phyloP scores from a whole-genome alignment of 2,113 vertebrate genomes.

The Nibea albiflora region DNA sequence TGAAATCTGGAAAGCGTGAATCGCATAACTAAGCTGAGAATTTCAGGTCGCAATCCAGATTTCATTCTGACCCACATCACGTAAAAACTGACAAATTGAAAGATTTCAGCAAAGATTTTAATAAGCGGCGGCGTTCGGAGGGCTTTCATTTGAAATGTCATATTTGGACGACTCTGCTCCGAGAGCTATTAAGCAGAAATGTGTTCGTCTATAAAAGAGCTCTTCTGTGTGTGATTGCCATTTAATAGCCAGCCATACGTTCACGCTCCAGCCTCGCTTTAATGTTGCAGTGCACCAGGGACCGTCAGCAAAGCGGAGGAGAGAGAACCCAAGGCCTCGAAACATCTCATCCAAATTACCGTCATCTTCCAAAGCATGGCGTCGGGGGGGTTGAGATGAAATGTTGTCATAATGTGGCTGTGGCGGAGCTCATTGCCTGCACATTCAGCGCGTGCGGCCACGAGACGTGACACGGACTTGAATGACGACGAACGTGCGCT shows the following conservation, averaged over 20 bases:
- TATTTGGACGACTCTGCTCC: conserved; percentile 67
- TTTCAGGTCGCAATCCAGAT: conserved; percentile 42
- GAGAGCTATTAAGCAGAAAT: conserved; percentile 74
- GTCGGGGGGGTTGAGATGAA: conserved; percentile 60
- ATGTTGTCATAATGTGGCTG: conserved; percentile 55
- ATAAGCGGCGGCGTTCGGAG: conserved; percentile 51
- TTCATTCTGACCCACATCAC: conserved; percentile 35
- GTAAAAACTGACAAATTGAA: conserved; percentile 58
- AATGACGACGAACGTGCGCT: conserved; percentile 6
- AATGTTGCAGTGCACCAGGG: conserved; percentile 60
- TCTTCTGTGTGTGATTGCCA: conserved; percentile 73
- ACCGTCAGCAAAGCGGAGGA: conserved; percentile 9
- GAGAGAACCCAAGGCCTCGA: conserved; percentile 47
- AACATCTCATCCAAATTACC: conserved; percentile 69
- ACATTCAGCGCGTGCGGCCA: conserved; percentile 10
- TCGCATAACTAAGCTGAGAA: conserved; percentile 25
- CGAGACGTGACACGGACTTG: conserved; percentile 16
- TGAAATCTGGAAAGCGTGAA: conserved; percentile 28
- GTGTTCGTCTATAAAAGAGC: conserved; percentile 71
- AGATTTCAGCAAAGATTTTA: conserved; percentile 66
- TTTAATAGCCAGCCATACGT: conserved; percentile 75
- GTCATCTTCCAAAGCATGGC: conserved; percentile 61
- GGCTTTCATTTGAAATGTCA: conserved; percentile 68
- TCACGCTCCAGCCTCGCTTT: conserved; percentile 63
- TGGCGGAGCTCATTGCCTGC: conserved; percentile 44